These are phyloP conservation scores for Morpho deidamia DNA, from an alignment of 2,888 invertebrate species.

Conservation along the genomic window DNA sequence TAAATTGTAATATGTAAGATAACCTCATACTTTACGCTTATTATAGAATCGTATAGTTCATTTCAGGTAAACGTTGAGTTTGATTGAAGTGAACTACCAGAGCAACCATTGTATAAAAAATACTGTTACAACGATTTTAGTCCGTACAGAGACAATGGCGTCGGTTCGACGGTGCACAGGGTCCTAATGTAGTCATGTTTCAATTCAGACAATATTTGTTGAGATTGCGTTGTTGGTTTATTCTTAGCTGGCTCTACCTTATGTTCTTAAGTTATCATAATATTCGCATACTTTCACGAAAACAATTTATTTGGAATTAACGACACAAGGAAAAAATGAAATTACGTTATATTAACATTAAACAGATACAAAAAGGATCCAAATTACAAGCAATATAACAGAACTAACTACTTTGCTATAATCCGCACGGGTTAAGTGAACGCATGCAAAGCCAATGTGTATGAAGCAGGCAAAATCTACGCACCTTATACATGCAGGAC, in stretches of 20 bases:
- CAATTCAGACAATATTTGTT: conserved; percentile 47
- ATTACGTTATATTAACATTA: too few species aligned
- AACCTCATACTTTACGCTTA: conserved; percentile 46
- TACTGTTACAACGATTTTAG: conserved; percentile 55
- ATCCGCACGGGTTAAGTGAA: too few species aligned
- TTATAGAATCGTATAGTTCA: conserved; percentile 35
- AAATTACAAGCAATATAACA: too few species aligned
- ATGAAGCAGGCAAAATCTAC: too few species aligned
- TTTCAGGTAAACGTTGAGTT: conserved; percentile 16
- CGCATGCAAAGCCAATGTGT: too few species aligned
- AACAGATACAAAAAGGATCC: too few species aligned
- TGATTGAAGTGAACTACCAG: conserved; percentile 25
- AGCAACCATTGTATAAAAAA: conserved; percentile 30
- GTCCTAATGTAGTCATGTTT: conserved; percentile 53
- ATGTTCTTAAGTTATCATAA: too few species aligned
- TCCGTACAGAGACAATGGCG: conserved; percentile 48
- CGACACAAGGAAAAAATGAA: too few species aligned
- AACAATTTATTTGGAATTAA: too few species aligned
- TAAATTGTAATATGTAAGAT: conserved; percentile 25
- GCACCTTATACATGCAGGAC: too few species aligned
- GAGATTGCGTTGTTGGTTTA: conserved; percentile 26
- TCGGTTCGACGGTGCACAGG: conserved; percentile 62
- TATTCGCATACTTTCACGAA: too few species aligned
- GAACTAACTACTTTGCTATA: too few species aligned
- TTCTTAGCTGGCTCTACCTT: not conserved